Evolutionary conservation across 2,888 invertebrate species (phyloP), one percentile per base, ranked within the genome.

Genomic region (Maniola hyperantus): DNA sequence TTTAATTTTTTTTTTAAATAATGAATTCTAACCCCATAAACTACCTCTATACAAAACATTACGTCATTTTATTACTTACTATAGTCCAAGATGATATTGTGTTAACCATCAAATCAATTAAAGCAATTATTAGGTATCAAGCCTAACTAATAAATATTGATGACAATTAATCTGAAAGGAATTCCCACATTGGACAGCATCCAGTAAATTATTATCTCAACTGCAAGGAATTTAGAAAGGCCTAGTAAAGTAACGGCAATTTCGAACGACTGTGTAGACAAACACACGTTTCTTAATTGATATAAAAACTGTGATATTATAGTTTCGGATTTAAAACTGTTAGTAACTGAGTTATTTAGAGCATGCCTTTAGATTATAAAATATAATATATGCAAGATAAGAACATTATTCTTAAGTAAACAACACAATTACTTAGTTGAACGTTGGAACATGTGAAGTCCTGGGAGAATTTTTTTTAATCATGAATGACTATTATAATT

Each of bases 231-330:
- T 57, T 57, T 57, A 57, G 57, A 57, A 57, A 57, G 57, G 57
- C 57, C 20, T 42, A 18, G 20, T 20, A 42, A 42, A 42, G 13
- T 57, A 57, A 42, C 57, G 39, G 57, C 57, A 20, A 57, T 57
- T 42, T 57, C 57, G 57, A 57, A 57, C 57, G 18, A 54, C 54
- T 34, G 39, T 39, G 39, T 39, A 39, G 51, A 42, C 39, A 57
- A 57, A 57, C 57, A 57, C 13, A 57, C 39, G 57, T 57, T 57
- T 57, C 57, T 57, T 57, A 57, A 57, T 57, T 42, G 57, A 57
- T 20, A 26, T 20, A 57, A 42, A 42, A 57, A 42, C 39, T 10
- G 55, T 55, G 55, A 55, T 39, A 55, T 18, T 39, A 18, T 55
- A 54, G 54, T 39, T 39, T 39, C 15, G 20, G 39, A 42, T 20